Base-by-base conservation (phyloP, 35 echinoderm and acorn worm genomes). In the Anneissia japonica region DNA sequence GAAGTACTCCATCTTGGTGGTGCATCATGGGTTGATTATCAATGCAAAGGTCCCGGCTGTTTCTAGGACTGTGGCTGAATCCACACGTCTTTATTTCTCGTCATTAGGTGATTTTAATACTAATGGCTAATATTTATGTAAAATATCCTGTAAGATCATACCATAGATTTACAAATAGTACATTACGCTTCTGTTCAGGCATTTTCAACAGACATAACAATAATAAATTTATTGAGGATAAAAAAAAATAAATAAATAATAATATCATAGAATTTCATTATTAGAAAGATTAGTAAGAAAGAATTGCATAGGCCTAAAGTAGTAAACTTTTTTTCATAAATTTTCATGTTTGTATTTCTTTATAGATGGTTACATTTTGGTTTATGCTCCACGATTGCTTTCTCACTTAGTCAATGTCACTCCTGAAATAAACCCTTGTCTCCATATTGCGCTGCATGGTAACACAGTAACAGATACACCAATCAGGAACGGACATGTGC, bases 1-100 rank as follows among this genome's bases (percentile, higher is more conserved):
- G n/a, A 38, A 39, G 5, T 81, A 81, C 28, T 39, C 79, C 3
- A 39, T 81, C 1, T 39, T 81, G 23, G 38, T 81, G 12, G 35
- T 81, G 36, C 79, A 81, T 40, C 79, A 81, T 81, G 79, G 79
- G 28, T 40, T 38, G 16, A 81, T 28, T 19, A 30, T 81, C n/a
- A 36, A 40, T 12, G 35, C 35, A 35, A 38, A 10, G 0, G 40
- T 81, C 17, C 79, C 79, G 4, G 19, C 9, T 5, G 31, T 81
- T 14, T 3, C 79, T 21, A 38, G 36, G 0, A 12, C 6, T n/a
- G 6, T 81, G 3, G 79, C 79, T 11, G 38, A 37, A n/a, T 6
- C 38, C 12, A 40, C 38, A 0, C 35, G 40, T 39, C 79, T 81
- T 26, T 39, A 81, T 34, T 79, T 79, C 35, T 32, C 35, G 1